Evolutionary conservation across 2,797 vertebrate species (phyloP), one percentile per base, ranked within the genome.

Genomic region (Sebastes itinus): DNA sequence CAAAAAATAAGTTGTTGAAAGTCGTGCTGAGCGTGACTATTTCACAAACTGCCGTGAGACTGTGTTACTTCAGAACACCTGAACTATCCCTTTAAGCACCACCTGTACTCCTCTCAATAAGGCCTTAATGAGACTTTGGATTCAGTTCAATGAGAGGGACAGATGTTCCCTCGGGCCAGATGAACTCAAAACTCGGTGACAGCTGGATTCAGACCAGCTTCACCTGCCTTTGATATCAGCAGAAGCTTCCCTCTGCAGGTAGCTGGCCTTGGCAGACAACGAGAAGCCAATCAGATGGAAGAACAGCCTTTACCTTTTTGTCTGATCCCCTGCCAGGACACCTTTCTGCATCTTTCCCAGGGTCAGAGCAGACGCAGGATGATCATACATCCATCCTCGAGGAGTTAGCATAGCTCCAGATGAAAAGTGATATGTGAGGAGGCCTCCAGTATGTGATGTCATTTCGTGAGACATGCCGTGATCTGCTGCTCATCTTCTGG

Each of bases 101-200:
- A n/a, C 13, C 38, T 5, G n/a, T 28, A 14, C 54, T 61, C 61
- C 30, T 75, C 72, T 66, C 52, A 81, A 69, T 78, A 60, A 72
- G 75, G 56, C 67, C 78, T 86, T 82, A 77, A 88, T 90, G 79
- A 91, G 83, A 79, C 38, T 70, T 88, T 92, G 89, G 88, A 88
- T 60, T 61, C 35, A 86, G 75, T 84, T 90, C 87, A 84, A 66
- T 86, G 88, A 77, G 70, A 82, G 55, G 82, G 87, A 88, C 92
- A 94, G 90, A 92, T 92, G 91, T 88, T 92, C 81, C 88, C 84
- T 63, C 2, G 12, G 82, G 85, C 81, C 85, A 83, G 86, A 85
- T 80, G 88, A 80, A 77, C 38, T 75, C 54, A 72, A 72, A 87
- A 85, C 75, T 61, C 6, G 55, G 52, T 56, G 81, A 86, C 85